These are phyloP conservation scores for Abrostola triplasia DNA, from an alignment of 2,888 invertebrate species.

Conservation along the genomic window DNA sequence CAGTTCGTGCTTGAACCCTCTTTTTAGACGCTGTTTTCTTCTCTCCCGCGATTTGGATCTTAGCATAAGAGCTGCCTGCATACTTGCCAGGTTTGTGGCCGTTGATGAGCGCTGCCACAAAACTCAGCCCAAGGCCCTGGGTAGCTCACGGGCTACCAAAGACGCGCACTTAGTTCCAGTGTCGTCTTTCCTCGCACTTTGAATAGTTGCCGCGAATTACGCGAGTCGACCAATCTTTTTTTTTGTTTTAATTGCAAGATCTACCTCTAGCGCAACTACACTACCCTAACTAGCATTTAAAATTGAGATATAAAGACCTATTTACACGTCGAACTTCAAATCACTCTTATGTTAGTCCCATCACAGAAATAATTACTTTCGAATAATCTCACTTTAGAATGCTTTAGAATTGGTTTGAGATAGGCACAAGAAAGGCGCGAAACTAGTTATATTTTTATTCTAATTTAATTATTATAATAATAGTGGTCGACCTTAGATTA, in stretches of 20 bases:
- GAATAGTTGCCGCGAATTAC: constrained; percentile 40
- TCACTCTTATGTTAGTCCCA: constrained; percentile 76
- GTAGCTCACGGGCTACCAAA: constrained; percentile 41
- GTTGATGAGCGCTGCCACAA: constrained; percentile 66
- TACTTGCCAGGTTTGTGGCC: constrained; percentile 90
- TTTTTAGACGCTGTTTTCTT: constrained; percentile 92
- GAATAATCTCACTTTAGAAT: constrained; percentile 74
- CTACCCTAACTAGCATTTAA: constrained; percentile 71
- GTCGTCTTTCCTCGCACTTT: too few relatives aligned
- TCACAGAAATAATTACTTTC: constrained; percentile 79
- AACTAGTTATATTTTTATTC: constrained; percentile 72
- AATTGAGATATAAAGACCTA: constrained; percentile 59
- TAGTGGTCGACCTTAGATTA: constrained; percentile 79
- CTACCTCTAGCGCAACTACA: constrained; percentile 72
- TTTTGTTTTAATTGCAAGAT: constrained; percentile 37
- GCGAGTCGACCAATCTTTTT: constrained; percentile 45
- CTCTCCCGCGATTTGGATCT: constrained; percentile 96
- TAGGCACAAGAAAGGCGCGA: constrained; percentile 87
- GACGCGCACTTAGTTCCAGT: constrained; percentile 45
- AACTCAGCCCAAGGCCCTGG: constrained; percentile 66
- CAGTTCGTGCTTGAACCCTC: constrained; percentile 92
- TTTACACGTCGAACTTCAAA: constrained; percentile 74
- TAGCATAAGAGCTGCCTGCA: constrained; percentile 98
- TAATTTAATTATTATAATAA: constrained; percentile 67
- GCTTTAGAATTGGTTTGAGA: constrained; percentile 80